Percentiles rank a stretch among this genome's conserved stretches.
phyloP scores from a whole-genome alignment of 2,888 invertebrate genomes.

The Eumacrocentrus americanus region DNA sequence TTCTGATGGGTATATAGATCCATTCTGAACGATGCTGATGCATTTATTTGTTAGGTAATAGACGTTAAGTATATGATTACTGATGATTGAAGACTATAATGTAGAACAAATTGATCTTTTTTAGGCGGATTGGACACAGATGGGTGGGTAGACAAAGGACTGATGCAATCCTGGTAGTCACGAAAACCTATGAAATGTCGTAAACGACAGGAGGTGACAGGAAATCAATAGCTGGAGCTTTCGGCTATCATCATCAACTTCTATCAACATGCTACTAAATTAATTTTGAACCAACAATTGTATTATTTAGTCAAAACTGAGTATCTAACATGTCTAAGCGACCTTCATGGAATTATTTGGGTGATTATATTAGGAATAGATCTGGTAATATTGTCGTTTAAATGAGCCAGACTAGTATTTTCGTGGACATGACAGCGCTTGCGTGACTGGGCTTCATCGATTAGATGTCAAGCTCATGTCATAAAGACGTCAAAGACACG shows the following conservation, averaged over 20 bases:
- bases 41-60: too few species aligned
- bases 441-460: slow-evolving; percentile 49
- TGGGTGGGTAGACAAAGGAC: neutral
- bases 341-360: too few species aligned
- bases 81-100: too few species aligned
- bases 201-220: slow-evolving; percentile 60
- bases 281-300: too few species aligned
- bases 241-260: too few species aligned
- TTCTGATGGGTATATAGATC: neutral
- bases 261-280: too few species aligned
- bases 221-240: slow-evolving; percentile 60
- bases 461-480: slow-evolving; percentile 59
- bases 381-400: neutral
- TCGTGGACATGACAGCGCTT: slow-evolving; percentile 19
- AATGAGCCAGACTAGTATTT: too few species aligned
- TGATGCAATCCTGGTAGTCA: slow-evolving; percentile 53
- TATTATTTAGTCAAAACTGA: too few species aligned
- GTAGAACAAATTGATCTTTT: too few species aligned
- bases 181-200: slow-evolving; percentile 59
- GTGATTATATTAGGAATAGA: neutral
- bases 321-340: too few species aligned
- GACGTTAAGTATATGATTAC: too few species aligned
- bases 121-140: neutral
- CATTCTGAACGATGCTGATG: too few species aligned
- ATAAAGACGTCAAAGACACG: slow-evolving; percentile 62